These are phyloP conservation scores for Tenualosa thibaudeaui DNA, from an alignment of 2,797 vertebrate genomes.

Conservation along the genomic window DNA sequence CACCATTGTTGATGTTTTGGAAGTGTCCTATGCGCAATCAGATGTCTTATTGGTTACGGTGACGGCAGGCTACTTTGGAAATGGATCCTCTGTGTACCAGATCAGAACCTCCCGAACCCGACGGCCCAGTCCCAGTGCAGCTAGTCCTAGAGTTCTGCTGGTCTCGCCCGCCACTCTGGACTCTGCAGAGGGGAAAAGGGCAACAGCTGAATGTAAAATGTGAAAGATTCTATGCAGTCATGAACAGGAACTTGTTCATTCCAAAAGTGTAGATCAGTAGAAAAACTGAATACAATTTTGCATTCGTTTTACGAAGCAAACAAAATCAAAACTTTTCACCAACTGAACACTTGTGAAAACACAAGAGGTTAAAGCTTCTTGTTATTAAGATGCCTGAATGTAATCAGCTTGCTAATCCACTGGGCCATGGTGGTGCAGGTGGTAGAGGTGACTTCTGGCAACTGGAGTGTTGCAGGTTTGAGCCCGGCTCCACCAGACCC, in stretches of 20 bases:
- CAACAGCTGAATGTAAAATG: no score
- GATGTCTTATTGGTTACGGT: slow-evolving; percentile 19
- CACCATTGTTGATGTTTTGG: slow-evolving; percentile 19
- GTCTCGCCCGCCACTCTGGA: slow-evolving; percentile 62
- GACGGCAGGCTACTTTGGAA: slow-evolving; percentile 53
- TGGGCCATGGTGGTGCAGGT: no score
- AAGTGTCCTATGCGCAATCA: slow-evolving; percentile 23
- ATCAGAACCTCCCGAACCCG: slow-evolving; percentile 76
- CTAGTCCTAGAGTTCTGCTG: slow-evolving; percentile 71
- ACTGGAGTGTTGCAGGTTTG: no score
- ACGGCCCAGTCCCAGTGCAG: slow-evolving; percentile 71
- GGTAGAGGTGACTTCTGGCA: no score
- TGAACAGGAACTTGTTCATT: no score
- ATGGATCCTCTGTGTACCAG: slow-evolving; percentile 73
- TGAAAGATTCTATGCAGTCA: not conserved
- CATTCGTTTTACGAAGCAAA: not conserved
- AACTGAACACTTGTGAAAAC: not conserved
- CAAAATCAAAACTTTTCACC: not conserved
- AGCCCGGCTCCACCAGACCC: no score
- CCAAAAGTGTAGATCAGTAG: not conserved
- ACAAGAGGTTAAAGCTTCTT: not conserved
- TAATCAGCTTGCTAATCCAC: no score
- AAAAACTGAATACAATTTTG: not conserved
- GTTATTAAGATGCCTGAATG: no score
- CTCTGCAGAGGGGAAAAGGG: slow-evolving; percentile 60